Evolutionary conservation across 2,113 vertebrate species (phyloP), one percentile per base, ranked within the genome.

Genomic region (Gymnarchus niloticus): DNA sequence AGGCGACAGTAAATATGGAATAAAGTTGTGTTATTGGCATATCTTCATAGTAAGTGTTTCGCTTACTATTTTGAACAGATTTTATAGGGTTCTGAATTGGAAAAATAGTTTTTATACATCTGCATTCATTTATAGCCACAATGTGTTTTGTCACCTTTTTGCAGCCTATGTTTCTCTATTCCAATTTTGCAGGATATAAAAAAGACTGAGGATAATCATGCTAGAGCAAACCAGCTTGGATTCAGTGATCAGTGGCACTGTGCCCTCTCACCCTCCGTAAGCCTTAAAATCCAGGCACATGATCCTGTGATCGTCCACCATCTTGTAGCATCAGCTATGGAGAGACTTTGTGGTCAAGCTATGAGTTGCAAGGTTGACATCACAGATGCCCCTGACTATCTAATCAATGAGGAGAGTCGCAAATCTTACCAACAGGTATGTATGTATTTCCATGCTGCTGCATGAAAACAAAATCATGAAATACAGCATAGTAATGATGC

Each of bases 361-460:
- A 90, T 41, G 77, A 61, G 48, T 56, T 76, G 23, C 12, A 33
- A 52, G 8, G 69, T 73, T 0, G 65, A 87, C 10, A 37, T 28
- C 82, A 84, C 78, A 69, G 87, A 91, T 77, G 88, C 87, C 44
- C 90, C 89, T 41, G 85, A 69, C 51, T 87, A 85, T 51, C 73
- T 91, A 51, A 37, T 65, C 25, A 88, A 93, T 84, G 87, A 85
- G 59, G 90, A 93, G 86, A 93, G 93, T 88, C 90, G 89, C 73
- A 91, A 88, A 85, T 88, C 88, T 78, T 93, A 94, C 87, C 77
- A 92, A 86, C 90, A 93, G 93, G 93, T 95, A 23, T 56, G 91
- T 88, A 1, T 61, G 21, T 56, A 65, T 41, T 52, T 52, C 9
- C 21, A 8, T n/a, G 46, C 49, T 76, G 49, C 84, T 54, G 48